phyloP scores from a whole-genome alignment of 1,140 invertebrate genomes.

The Zaprionus nigranus region DNA sequence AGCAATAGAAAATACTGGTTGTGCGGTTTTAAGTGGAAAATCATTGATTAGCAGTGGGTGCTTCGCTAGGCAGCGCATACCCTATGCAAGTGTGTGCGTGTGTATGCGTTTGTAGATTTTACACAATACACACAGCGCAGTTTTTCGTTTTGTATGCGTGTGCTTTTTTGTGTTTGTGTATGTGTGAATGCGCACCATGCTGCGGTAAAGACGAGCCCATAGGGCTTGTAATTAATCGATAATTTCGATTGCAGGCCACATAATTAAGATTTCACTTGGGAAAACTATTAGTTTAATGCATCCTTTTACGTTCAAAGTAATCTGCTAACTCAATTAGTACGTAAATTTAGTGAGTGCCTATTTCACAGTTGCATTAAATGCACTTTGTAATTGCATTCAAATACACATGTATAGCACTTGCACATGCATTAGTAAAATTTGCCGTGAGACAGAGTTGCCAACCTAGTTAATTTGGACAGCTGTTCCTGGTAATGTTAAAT shows the following conservation, averaged over 20 bases:
- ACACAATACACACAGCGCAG: constrained; percentile 40
- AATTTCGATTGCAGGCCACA: constrained; percentile 40
- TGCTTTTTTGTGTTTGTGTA: not conserved
- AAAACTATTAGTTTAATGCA: not conserved
- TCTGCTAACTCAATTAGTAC: not conserved
- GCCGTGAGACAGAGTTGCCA: not conserved
- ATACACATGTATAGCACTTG: not conserved
- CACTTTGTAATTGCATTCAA: not conserved
- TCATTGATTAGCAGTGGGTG: constrained; percentile 11
- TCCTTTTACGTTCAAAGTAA: not conserved
- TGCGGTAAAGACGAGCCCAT: constrained; percentile 8
- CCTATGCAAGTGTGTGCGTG: not conserved
- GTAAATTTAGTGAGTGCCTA: not conserved
- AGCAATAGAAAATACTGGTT: constrained; percentile 2
- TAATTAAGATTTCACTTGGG: not conserved
- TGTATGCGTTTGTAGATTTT: constrained; percentile 29
- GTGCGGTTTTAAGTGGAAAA: constrained; percentile 14
- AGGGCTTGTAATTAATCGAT: constrained; percentile 50
- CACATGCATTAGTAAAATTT: not conserved
- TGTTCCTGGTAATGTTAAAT: not conserved
- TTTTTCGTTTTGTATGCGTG: constrained; percentile 19
- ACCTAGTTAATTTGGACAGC: not conserved
- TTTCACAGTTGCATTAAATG: not conserved
- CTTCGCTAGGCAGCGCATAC: constrained; percentile 7
- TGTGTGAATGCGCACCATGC: constrained; percentile 63